phyloP scores from a whole-genome alignment of 2,113 vertebrate species.

The Laticauda laticaudata region DNA sequence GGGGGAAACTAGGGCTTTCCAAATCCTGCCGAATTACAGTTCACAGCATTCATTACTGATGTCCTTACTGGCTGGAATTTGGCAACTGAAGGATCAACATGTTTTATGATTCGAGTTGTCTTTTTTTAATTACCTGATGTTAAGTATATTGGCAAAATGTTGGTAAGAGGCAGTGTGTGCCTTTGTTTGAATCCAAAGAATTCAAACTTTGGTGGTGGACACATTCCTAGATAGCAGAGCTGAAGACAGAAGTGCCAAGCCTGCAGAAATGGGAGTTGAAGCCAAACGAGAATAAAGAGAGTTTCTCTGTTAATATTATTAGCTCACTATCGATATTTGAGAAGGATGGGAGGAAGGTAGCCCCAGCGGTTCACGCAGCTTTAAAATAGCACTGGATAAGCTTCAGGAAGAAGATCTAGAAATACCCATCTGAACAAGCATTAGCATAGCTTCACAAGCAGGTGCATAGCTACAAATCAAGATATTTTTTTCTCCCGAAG shows the following conservation, averaged over 20 bases:
- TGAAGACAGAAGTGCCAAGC: not conserved
- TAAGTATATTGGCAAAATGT: not conserved
- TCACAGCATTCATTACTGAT: not conserved
- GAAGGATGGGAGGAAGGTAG: not conserved
- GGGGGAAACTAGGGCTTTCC: not conserved
- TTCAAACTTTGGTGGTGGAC: not conserved
- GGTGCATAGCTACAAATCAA: slow-evolving; percentile 27
- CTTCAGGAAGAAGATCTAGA: slow-evolving; percentile 17
- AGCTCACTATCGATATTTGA: slow-evolving; percentile 25
- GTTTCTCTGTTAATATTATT: slow-evolving; percentile 15
- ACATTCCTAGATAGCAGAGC: slow-evolving; percentile 6
- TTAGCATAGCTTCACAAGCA: slow-evolving; percentile 17
- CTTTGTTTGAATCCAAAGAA: not conserved
- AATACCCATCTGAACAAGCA: slow-evolving; percentile 10
- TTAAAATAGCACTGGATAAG: slow-evolving; percentile 23
- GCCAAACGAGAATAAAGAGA: slow-evolving; percentile 11
- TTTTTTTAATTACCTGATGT: not conserved
- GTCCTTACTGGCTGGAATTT: not conserved
- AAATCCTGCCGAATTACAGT: not conserved
- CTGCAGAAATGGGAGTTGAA: not conserved
- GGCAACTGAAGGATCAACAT: not conserved
- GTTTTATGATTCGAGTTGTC: not conserved
- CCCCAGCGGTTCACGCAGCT: not conserved
- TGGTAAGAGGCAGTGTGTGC: not conserved
- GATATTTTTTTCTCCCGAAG: not conserved